These are phyloP conservation scores for Orientallactaga sibirica DNA, from an alignment of 2,797 vertebrate species.

Conservation along the genomic window DNA sequence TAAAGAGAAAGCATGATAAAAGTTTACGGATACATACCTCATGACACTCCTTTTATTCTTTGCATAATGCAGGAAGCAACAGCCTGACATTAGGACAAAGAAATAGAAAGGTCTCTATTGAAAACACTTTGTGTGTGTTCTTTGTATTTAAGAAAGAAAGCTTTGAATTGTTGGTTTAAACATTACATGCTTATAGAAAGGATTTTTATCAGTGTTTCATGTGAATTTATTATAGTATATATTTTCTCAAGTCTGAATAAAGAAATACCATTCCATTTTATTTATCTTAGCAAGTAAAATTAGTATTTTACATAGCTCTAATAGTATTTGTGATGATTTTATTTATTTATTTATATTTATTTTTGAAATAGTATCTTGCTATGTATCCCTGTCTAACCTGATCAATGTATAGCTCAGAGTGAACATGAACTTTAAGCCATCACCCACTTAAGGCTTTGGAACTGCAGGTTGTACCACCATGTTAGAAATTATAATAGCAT, in stretches of 20 bases:
- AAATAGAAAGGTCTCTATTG: neutral
- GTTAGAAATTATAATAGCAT: neutral
- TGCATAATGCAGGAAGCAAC: neutral
- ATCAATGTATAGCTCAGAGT: no score
- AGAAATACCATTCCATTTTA: neutral
- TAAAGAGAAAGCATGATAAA: neutral
- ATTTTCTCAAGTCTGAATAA: neutral
- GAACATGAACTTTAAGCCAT: no score
- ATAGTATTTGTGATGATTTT: neutral
- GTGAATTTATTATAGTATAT: neutral
- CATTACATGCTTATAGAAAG: neutral
- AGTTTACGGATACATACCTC: neutral
- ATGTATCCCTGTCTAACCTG: no score
- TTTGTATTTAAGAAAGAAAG: neutral
- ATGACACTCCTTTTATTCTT: neutral
- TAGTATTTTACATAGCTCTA: neutral
- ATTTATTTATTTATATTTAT: neutral
- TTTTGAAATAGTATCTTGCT: neutral
- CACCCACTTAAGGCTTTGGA: no score
- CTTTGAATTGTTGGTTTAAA: neutral
- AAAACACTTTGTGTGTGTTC: neutral
- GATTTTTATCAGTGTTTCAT: neutral
- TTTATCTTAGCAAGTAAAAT: neutral
- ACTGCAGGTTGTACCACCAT: no score
- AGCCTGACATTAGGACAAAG: slow-evolving; percentile 12